phyloP scores from a whole-genome alignment of 2,888 invertebrate species.

The Cerceris ruficornis region DNA sequence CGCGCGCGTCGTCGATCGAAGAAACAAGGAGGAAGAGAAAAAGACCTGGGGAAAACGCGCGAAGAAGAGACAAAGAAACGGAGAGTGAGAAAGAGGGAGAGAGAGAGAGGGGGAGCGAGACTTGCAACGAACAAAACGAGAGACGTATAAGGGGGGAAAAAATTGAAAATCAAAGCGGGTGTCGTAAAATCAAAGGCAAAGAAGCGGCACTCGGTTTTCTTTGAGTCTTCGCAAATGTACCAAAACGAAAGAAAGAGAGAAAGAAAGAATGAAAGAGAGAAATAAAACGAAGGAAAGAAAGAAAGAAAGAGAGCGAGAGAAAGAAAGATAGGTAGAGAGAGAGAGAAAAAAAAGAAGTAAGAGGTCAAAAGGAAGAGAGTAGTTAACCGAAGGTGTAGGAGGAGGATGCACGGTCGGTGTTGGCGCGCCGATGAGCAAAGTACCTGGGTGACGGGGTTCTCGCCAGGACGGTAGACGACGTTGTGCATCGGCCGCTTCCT shows the following conservation, averaged over 20 bases:
- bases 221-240: background rate
- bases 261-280: background rate
- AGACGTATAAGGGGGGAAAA: background rate
- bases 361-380: background rate
- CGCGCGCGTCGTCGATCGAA: background rate
- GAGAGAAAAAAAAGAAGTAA: background rate
- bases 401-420: too few relatives aligned
- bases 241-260: background rate
- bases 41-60: background rate
- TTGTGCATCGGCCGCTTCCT: conserved; percentile 94
- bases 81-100: background rate
- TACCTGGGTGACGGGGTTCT: conserved; percentile 96
- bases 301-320: background rate
- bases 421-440: conserved; percentile 56
- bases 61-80: background rate
- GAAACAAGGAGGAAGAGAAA: background rate
- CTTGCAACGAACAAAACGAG: background rate
- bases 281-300: conserved; percentile 8
- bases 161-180: background rate
- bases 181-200: background rate
- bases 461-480: conserved; percentile 94
- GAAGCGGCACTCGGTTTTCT: background rate
- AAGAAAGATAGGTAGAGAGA: background rate
- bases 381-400: conserved; percentile 5
- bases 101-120: background rate